Conservation (phyloP, 2,113 vertebrate genomes). For the Lycaon pictus region DNA sequence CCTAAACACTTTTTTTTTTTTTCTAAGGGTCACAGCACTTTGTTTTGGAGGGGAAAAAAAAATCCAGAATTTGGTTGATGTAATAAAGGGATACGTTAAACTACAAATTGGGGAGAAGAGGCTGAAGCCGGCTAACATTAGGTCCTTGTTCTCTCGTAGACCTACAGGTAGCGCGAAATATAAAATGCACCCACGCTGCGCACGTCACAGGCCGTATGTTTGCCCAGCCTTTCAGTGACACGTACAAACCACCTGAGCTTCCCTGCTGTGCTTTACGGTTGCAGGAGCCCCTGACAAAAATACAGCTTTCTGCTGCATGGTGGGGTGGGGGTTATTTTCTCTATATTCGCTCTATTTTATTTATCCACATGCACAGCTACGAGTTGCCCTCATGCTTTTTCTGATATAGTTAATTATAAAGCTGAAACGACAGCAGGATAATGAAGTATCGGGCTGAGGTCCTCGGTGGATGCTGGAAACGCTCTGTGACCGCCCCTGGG, state of each 20-base stretch:
- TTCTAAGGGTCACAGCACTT: fast-evolving
- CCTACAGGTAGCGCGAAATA: background rate
- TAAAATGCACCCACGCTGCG: conserved; percentile 52
- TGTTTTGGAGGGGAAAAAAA: background rate
- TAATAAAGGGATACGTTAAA: fast-evolving
- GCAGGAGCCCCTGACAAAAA: conserved; percentile 78
- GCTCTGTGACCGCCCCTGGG: fast-evolving
- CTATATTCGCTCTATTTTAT: conserved; percentile 65
- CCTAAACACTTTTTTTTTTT: background rate
- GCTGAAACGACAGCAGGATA: fast-evolving
- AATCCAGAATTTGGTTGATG: background rate
- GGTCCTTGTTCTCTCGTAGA: fast-evolving
- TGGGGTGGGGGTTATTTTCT: conserved; percentile 74
- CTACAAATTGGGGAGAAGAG: fast-evolving
- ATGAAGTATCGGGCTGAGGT: fast-evolving
- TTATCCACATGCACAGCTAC: conserved; percentile 63
- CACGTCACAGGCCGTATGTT: conserved; percentile 65
- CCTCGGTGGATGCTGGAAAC: fast-evolving
- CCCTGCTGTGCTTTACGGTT: conserved; percentile 64
- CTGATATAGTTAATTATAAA: fast-evolving
- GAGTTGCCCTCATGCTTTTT: too few relatives aligned
- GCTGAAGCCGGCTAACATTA: fast-evolving
- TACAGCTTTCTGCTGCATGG: conserved; percentile 68
- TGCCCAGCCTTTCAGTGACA: conserved; percentile 71
- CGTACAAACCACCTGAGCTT: conserved; percentile 72